Base-by-base conservation (phyloP, 2,888 invertebrate species). In the Deilephila porcellus region DNA sequence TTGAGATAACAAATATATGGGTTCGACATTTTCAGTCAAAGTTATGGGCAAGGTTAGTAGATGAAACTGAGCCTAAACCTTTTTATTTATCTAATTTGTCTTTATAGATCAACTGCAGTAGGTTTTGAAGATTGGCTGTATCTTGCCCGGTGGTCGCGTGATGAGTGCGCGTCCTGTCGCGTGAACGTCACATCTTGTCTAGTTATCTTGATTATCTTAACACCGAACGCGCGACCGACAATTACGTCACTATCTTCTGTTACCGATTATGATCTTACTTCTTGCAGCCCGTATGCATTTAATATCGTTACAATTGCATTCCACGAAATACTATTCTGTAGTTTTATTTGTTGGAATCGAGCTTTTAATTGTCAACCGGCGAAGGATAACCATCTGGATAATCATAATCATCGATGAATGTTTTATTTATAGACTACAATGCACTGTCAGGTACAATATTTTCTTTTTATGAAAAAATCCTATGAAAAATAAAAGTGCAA, bases 121-220 rank as follows among this genome's bases (percentile, higher is more conserved):
- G 11, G 14, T 45, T 45, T 45, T 14, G 45, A 6, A n/a, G 53
- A 3, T 19, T n/a, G 20, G 11, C 11, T 20, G 63, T 37, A n/a
- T 64, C 64, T n/a, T 45, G 14, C 37, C 34, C 45, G 64, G 64
- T 64, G 64, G 64, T 64, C 67, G 67, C 45, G 20, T 19, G 52
- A 67, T 25, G 25, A 67, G 52, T n/a, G 37, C 72, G 20, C 71
- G 72, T 62, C 74, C 72, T 74, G 71, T 71, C 74, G 71, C 72
- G 70, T 53, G 70, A 45, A 8, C 52, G 70, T 25, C 56, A 75
- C 80, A 62, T 72, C 74, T 78, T 74, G 76, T 74, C 79, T 78
- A 80, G 78, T 82, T 85, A 87, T 87, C 85, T 80, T 80, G 81
- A 85, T 83, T 78, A 84, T 84, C 85, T 84, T 81, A 78, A 85